These are phyloP conservation scores for Ciconia maguari DNA, from an alignment of 2,113 vertebrate genomes.

Conservation along the genomic window DNA sequence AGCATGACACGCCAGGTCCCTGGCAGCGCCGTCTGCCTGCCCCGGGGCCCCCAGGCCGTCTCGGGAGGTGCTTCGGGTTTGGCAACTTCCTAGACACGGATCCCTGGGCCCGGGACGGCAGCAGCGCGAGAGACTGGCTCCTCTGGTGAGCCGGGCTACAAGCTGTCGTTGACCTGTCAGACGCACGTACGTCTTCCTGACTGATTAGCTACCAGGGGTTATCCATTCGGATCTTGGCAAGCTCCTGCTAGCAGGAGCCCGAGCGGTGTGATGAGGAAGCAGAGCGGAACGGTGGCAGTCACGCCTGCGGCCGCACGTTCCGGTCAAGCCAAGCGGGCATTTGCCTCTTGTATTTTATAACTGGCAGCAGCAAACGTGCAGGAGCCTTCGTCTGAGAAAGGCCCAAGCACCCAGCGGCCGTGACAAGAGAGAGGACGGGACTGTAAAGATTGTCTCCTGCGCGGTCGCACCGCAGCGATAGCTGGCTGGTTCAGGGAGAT, in stretches of 20 bases:
- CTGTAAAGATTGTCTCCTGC: neutral
- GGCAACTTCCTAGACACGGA: neutral
- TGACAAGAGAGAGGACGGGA: too few species aligned
- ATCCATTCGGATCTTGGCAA: neutral
- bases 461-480: fast-evolving
- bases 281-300: neutral
- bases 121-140: neutral
- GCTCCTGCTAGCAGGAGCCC: neutral
- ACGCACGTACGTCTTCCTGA: neutral
- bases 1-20: neutral
- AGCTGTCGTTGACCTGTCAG: neutral
- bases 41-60: neutral
- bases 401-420: neutral
- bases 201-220: neutral
- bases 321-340: neutral
- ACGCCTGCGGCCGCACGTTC: neutral
- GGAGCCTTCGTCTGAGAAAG: neutral
- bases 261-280: neutral
- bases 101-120: neutral
- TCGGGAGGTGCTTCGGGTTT: neutral
- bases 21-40: neutral
- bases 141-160: neutral
- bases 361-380: neutral
- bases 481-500: neutral
- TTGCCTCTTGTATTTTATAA: neutral